These are phyloP conservation scores for Phymastichus coffea DNA, from an alignment of 1,140 invertebrate species.

Conservation along the genomic window DNA sequence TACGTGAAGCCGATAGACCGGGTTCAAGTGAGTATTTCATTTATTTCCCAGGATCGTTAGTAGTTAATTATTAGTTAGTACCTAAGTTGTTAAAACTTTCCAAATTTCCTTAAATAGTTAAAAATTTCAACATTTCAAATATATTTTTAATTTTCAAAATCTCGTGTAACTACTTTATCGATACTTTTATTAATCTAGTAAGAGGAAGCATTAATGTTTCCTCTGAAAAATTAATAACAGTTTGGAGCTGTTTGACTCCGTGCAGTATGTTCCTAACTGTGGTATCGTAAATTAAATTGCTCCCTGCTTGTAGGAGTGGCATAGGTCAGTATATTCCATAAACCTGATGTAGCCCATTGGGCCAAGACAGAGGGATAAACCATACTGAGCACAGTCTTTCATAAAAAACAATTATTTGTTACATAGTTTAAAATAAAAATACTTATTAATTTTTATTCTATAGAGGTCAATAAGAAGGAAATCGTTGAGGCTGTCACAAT, in stretches of 20 bases:
- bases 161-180: constrained; percentile 9
- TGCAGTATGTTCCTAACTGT: constrained; percentile 44
- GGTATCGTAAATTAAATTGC: constrained; percentile 48
- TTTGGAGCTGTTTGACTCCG: constrained; percentile 48
- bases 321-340: constrained; percentile 46
- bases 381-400: constrained; percentile 64
- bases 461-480: constrained; percentile 99
- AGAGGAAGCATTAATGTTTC: constrained; percentile 19
- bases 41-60: no score
- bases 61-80: no score
- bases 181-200: constrained; percentile 34
- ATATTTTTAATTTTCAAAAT: background rate
- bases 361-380: constrained; percentile 67
- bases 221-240: constrained; percentile 37
- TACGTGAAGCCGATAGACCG: constrained; percentile 97
- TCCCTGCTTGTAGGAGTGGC: constrained; percentile 55
- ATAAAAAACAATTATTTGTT: background rate
- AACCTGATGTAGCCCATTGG: constrained; percentile 63
- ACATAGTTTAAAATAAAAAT: constrained; percentile 3
- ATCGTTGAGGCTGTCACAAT: constrained; percentile 99
- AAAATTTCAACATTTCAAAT: no score
- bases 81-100: no score
- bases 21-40: constrained; percentile 86
- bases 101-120: no score
- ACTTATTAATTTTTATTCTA: constrained; percentile 34